Evolutionary conservation across 2,797 vertebrate species (phyloP).

Genomic region (Moxostoma hubbsi): DNA sequence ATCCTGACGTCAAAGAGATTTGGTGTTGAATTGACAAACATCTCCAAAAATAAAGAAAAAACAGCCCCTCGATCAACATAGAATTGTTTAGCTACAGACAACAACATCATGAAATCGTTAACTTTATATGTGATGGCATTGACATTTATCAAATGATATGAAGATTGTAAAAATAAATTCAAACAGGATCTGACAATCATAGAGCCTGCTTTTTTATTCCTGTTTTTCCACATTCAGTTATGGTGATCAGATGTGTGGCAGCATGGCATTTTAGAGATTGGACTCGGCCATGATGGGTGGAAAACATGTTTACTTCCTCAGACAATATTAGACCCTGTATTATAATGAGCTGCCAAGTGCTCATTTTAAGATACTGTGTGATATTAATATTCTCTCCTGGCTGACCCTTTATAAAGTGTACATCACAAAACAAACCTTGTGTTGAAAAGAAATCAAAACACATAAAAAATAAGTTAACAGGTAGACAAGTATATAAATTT

Average conservation of each 20-base stretch:
- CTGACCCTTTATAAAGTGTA: slow-evolving; percentile 49
- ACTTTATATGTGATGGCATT: slow-evolving; percentile 53
- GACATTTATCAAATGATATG: slow-evolving; percentile 50
- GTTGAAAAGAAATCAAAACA: slow-evolving; percentile 61
- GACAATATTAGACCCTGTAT: slow-evolving; percentile 43
- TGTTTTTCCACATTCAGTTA: slow-evolving; percentile 34
- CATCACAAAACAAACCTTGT: slow-evolving; percentile 51
- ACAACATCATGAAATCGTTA: slow-evolving; percentile 54
- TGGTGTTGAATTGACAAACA: slow-evolving; percentile 54
- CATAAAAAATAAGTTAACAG: slow-evolving; percentile 82
- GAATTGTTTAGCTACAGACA: slow-evolving; percentile 59
- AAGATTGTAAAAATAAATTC: slow-evolving; percentile 46
- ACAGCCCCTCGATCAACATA: slow-evolving; percentile 49
- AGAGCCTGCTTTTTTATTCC: slow-evolving; percentile 32
- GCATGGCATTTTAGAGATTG: slow-evolving; percentile 34
- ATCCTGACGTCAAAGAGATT: slow-evolving; percentile 49
- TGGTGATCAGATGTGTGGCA: slow-evolving; percentile 32
- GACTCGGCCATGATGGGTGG: slow-evolving; percentile 17
- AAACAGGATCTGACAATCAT: slow-evolving; percentile 16
- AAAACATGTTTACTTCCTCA: slow-evolving; percentile 15
- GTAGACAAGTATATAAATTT: slow-evolving; percentile 82
- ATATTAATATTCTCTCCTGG: slow-evolving; percentile 55
- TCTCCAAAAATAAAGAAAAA: slow-evolving; percentile 25
- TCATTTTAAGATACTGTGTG: slow-evolving; percentile 48
- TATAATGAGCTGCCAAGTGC: slow-evolving; percentile 16